phyloP scores from a whole-genome alignment of 2,888 invertebrate genomes.

The Atethmia centrago region DNA sequence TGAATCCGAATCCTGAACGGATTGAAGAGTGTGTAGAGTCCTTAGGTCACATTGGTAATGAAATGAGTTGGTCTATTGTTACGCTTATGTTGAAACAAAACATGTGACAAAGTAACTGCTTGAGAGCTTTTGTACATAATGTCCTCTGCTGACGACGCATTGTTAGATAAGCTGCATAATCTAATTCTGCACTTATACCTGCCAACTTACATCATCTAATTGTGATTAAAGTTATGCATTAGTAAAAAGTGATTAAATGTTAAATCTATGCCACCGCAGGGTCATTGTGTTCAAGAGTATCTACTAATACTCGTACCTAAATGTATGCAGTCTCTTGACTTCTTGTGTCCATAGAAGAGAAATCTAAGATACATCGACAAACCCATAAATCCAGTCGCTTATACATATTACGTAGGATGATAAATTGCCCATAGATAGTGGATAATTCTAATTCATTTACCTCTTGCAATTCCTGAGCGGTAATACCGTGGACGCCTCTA shows the following conservation, averaged over 20 bases:
- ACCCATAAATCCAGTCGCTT: constrained; percentile 42
- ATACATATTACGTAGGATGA: constrained; percentile 43
- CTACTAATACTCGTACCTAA: constrained; percentile 30
- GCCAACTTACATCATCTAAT: background rate
- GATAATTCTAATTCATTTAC: constrained; percentile 73
- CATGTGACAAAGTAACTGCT: constrained; percentile 61
- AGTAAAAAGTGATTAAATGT: background rate
- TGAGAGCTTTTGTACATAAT: constrained; percentile 28
- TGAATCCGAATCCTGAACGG: background rate
- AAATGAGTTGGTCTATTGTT: constrained; percentile 62
- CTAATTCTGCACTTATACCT: background rate
- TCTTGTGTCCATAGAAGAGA: constrained; percentile 11
- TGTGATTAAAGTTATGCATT: background rate
- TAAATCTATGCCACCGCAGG: background rate
- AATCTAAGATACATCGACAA: constrained; percentile 22
- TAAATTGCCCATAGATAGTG: constrained; percentile 58
- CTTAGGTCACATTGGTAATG: constrained; percentile 8
- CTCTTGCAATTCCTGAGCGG: constrained; percentile 68
- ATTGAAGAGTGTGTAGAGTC: background rate
- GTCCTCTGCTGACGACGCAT: background rate
- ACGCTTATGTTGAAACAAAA: constrained; percentile 64
- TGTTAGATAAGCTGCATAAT: background rate
- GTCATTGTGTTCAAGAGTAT: constrained; percentile 25
- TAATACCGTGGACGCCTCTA: constrained; percentile 64
- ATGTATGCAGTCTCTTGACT: background rate